phyloP scores from a whole-genome alignment of 2,113 vertebrate species.

The Phylloscopus whistleri region DNA sequence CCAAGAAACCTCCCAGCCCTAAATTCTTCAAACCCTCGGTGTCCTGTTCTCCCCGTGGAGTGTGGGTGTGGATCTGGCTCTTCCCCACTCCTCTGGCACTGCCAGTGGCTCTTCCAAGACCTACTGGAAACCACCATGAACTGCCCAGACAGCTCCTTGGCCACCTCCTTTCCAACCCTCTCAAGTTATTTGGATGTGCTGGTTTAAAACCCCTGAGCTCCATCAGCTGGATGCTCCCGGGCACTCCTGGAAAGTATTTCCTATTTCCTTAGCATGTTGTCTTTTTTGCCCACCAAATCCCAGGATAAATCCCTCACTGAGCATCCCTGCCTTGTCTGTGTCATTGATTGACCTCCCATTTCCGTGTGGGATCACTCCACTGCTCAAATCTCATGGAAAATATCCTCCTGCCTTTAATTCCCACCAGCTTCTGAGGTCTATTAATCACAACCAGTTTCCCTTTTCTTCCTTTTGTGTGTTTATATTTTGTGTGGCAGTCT shows the following conservation, averaged over 20 bases:
- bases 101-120: background rate
- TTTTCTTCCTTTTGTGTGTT: background rate
- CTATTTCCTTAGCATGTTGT: background rate
- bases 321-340: background rate
- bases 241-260: background rate
- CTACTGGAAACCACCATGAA: background rate
- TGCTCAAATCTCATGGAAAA: background rate
- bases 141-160: background rate
- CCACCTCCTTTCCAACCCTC: background rate
- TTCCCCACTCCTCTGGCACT: background rate
- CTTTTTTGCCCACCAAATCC: background rate
- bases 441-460: background rate
- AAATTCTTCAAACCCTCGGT: rapidly evolving
- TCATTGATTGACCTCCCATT: background rate
- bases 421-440: background rate
- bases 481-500: background rate
- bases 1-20: background rate
- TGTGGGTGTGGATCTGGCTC: background rate
- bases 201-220: background rate
- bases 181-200: background rate
- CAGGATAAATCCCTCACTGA: background rate
- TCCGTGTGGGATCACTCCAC: background rate
- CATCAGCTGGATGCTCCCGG: background rate
- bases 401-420: background rate
- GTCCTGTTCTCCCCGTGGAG: background rate